Base-by-base conservation (phyloP, 2,888 invertebrate genomes). In the Caenorhabditis wallacei region DNA sequence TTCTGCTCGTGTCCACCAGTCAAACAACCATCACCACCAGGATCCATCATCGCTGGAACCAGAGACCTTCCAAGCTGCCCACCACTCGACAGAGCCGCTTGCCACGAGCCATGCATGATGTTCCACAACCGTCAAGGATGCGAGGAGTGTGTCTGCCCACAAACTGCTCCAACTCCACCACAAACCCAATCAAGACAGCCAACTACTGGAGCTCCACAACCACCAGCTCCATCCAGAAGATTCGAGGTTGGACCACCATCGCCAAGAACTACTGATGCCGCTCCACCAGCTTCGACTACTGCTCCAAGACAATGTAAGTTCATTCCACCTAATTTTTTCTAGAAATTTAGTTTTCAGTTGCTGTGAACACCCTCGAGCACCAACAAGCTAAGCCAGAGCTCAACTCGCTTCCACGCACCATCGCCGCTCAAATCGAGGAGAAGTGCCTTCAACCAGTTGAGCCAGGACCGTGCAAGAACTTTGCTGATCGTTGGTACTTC, bases 381-480 rank as follows among this genome's bases (percentile, higher is more conserved):
- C 71, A 80, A 24, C 80, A 71, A 35, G 8, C 59, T 5, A 63
- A 61, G 22, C 48, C 64, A 46, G 72, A 75, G 2, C 66, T 87
- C 20, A 30, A 26, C 16, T 20, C 51, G 20, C 66, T 66, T 37
- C 85, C 87, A 48, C 37, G 66, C 7, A 37, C 59, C 24, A 20
- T 87, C 8, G 75, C 78, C n/a, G 75, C 75, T 22, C 86, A 78
- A 76, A 84, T 74, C 74, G 86, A 87, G 16, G 91, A 92, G 59
- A 91, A 92, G 57, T 91, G 91, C 80, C 81, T 91, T 8, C 91
- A 92, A 70, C 87, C 89, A 22, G 78, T 91, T 53, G 92, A 92
- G 78, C 88, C 90, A 43, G 92, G 92, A 85, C 90, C 92, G 40
- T 92, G 92, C 86, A 88, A 85, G 40, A 85, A 88, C 80, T 89